A percentile compares a stretch with the other conserved stretches of the same genome.
Conservation (phyloP, 2,797 vertebrate genomes). For the Loriculus beryllinus region DNA sequence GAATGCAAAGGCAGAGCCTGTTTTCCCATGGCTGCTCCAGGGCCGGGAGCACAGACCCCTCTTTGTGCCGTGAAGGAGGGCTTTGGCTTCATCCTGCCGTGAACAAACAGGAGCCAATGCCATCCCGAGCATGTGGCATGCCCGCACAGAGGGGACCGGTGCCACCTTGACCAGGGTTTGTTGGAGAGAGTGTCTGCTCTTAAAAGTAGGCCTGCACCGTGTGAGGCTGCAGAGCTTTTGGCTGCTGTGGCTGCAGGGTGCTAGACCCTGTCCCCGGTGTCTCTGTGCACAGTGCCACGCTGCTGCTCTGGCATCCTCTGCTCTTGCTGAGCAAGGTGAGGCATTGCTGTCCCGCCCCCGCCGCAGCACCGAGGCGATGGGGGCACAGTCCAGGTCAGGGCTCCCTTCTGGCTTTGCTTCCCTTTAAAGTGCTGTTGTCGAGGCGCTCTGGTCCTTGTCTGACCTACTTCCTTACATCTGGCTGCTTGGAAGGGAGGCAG, state of each 20-base stretch:
- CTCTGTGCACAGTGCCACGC: not conserved
- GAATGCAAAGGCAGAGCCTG: not conserved
- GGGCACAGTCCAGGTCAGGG: not conserved
- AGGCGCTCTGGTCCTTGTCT: not conserved
- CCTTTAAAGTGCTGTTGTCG: not conserved
- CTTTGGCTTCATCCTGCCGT: fast-evolving
- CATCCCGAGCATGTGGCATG: not conserved
- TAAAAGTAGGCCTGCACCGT: not conserved
- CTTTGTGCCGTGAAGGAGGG: not conserved
- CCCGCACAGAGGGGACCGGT: not conserved
- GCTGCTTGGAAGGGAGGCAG: not conserved
- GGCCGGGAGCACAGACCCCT: not conserved
- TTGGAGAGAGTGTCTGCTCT: not conserved
- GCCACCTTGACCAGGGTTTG: not conserved
- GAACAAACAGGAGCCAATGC: not conserved
- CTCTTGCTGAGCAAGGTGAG: not conserved
- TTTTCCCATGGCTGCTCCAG: not conserved
- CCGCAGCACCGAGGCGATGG: not conserved
- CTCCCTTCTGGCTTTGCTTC: not conserved
- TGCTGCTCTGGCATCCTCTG: not conserved
- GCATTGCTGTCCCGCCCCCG: not conserved
- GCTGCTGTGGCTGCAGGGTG: not conserved
- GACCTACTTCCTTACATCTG: slow-evolving; percentile 26
- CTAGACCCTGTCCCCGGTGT: not conserved
- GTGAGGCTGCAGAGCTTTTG: not conserved